A percentile compares a stretch with the other conserved stretches of the same genome.
Evolutionary conservation across 2,888 invertebrate genomes (phyloP).

Genomic region (Agriopis leucophaearia): DNA sequence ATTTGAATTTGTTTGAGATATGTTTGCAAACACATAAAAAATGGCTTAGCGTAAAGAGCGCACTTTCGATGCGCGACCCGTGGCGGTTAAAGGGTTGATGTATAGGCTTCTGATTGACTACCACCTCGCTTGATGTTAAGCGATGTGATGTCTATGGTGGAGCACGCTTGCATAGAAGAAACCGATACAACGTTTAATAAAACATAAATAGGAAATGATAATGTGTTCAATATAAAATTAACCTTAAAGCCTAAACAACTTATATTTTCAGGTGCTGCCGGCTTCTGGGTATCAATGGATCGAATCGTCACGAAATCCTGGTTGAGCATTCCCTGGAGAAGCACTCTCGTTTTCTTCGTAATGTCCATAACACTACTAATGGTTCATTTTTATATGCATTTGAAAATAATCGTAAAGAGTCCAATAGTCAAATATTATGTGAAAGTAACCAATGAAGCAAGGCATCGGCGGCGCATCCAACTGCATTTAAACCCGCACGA

Average conservation of each 20-base stretch:
- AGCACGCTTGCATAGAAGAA: too few relatives aligned
- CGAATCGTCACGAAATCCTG: slow-evolving; percentile 94
- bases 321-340: slow-evolving; percentile 91
- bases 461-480: slow-evolving; percentile 91
- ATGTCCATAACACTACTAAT: slow-evolving; percentile 92
- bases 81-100: too few relatives aligned
- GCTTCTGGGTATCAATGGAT: slow-evolving; percentile 94
- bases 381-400: slow-evolving; percentile 92
- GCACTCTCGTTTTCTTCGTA: slow-evolving; percentile 95
- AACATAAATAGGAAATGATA: too few relatives aligned
- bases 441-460: slow-evolving; percentile 90
- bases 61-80: too few relatives aligned
- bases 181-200: too few relatives aligned
- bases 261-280: slow-evolving; percentile 90
- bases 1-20: too few relatives aligned
- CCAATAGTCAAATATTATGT: slow-evolving; percentile 95
- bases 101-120: too few relatives aligned
- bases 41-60: too few relatives aligned
- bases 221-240: not conserved
- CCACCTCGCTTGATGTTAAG: too few relatives aligned
- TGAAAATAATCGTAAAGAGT: slow-evolving; percentile 89
- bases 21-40: too few relatives aligned
- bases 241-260: not conserved
- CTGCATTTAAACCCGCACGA: slow-evolving; percentile 94
- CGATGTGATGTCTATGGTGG: too few relatives aligned